These are phyloP conservation scores for Erpornis zantholeuca DNA, from an alignment of 2,113 vertebrate species.

Conservation along the genomic window DNA sequence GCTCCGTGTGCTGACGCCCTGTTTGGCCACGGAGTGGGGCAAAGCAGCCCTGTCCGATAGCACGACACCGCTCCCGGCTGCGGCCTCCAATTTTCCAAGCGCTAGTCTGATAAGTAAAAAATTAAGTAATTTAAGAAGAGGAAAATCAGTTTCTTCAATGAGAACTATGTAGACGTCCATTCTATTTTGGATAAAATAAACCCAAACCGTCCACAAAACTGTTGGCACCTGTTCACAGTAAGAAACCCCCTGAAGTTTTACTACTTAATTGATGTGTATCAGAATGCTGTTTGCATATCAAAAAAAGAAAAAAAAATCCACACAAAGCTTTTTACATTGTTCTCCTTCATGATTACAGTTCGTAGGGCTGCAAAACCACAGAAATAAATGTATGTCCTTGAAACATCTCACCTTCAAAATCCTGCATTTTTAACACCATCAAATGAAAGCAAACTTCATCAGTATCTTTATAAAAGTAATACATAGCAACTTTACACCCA, in stretches of 20 bases:
- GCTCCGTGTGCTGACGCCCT: accelerated
- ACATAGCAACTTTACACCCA: not conserved
- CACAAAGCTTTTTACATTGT: not conserved
- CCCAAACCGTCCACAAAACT: not conserved
- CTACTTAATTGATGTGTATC: not conserved
- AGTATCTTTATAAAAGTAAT: not conserved
- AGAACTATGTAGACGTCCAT: not conserved
- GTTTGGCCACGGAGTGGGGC: no score
- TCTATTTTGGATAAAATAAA: not conserved
- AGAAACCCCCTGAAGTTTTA: not conserved
- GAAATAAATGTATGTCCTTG: not conserved
- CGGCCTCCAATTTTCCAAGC: not conserved
- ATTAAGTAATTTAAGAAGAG: not conserved
- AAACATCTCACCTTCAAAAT: not conserved
- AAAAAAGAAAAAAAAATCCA: not conserved
- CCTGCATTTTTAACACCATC: not conserved
- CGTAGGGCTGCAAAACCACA: not conserved
- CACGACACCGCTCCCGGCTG: accelerated
- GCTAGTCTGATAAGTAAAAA: not conserved
- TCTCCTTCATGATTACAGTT: not conserved
- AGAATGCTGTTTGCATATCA: not conserved
- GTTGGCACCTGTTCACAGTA: not conserved
- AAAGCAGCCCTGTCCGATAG: not conserved
- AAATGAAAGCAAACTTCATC: not conserved
- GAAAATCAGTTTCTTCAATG: not conserved